phyloP scores from a whole-genome alignment of 2,797 vertebrate species.

The Phalanger gymnotis region DNA sequence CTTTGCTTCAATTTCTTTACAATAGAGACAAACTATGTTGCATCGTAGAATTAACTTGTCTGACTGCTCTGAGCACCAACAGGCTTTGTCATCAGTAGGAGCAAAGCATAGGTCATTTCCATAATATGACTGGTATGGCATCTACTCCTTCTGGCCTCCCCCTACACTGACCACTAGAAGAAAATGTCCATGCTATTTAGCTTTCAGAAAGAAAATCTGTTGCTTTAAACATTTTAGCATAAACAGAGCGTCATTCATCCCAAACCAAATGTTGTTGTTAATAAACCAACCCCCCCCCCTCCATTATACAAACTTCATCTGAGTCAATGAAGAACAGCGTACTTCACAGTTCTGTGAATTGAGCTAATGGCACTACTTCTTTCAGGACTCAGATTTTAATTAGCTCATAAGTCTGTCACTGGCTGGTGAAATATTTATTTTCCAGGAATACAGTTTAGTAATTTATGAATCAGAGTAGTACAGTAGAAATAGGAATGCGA shows the following conservation, averaged over 20 bases:
- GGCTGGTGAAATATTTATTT: constrained; percentile 81
- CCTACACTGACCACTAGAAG: not conserved
- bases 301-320: not conserved
- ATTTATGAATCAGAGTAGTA: constrained; percentile 71
- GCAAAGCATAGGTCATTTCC: constrained; percentile 17
- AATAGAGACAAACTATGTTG: constrained; percentile 38
- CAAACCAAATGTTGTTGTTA: constrained; percentile 38
- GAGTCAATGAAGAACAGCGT: constrained; percentile 26
- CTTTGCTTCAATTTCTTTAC: constrained; percentile 7
- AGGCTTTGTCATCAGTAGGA: not conserved
- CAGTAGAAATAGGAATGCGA: constrained; percentile 17
- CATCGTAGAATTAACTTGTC: not conserved
- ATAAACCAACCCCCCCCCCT: constrained; percentile 55
- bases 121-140: constrained; percentile 31
- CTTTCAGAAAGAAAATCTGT: constrained; percentile 1
- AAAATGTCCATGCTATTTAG: not conserved
- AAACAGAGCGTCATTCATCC: constrained; percentile 11
- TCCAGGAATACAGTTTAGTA: constrained; percentile 72
- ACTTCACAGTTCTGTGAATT: constrained; percentile 3
- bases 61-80: not conserved
- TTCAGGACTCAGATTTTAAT: constrained; percentile 76
- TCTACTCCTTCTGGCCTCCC: fast-evolving
- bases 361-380: constrained; percentile 64
- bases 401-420: constrained; percentile 77
- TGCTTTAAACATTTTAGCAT: constrained; percentile 34